Evolutionary conservation across 2,888 invertebrate species (phyloP).

Genomic region (Leptura quadrifasciata): DNA sequence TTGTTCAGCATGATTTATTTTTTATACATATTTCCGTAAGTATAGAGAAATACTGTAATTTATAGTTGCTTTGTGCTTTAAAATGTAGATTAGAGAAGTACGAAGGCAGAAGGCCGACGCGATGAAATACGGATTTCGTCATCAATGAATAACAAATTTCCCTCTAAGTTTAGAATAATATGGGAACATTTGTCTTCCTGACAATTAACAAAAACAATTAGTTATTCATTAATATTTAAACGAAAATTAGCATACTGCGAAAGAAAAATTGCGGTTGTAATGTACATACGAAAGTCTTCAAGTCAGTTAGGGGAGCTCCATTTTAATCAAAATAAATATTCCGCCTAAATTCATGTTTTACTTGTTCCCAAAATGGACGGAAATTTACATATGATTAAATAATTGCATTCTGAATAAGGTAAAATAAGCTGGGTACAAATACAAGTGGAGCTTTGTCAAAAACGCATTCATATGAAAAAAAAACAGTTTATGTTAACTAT

Average conservation of each 20-base stretch:
- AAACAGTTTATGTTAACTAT: no score
- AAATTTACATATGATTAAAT: no score
- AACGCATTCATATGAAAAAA: no score
- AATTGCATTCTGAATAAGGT: no score
- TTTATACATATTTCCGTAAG: slow-evolving; percentile 23
- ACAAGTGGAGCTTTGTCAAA: no score
- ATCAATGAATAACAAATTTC: slow-evolving; percentile 1
- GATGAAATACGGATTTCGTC: not conserved
- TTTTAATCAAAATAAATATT: not conserved
- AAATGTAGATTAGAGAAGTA: not conserved
- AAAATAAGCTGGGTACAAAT: no score
- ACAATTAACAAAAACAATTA: not conserved
- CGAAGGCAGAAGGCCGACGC: not conserved
- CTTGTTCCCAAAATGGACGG: no score
- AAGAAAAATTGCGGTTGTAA: not conserved
- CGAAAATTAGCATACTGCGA: not conserved
- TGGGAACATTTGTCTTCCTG: not conserved
- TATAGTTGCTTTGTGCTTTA: not conserved
- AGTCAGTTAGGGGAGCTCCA: not conserved
- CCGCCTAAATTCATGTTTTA: no score
- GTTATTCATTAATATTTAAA: not conserved
- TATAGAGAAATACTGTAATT: not conserved
- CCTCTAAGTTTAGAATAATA: slow-evolving; percentile 3
- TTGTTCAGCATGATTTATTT: slow-evolving; percentile 30
- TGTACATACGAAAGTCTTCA: not conserved